Evolutionary conservation across 1,140 invertebrate species (phyloP), one percentile per base, ranked within the genome.

Genomic region (Brachionus sp.): DNA sequence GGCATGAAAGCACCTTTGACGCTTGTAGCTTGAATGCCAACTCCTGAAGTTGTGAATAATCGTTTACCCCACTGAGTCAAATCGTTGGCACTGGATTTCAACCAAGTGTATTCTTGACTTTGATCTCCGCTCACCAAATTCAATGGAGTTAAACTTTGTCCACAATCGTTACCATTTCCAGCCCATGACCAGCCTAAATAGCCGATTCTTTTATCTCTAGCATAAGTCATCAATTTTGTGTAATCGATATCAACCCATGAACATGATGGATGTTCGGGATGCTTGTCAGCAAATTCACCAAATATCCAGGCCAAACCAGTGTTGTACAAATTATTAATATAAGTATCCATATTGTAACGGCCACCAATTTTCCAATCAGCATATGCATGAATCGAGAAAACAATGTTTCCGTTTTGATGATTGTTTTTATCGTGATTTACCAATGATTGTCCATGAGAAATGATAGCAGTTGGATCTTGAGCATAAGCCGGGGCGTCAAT

Each of bases 121-220:
- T 75, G 70, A 75, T 46, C 42, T 25, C 70, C 70, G 46, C 39
- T 46, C 0, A 75, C 25, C 42, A 75, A 33, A 13, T 75, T 75
- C 25, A 75, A 75, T 25, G 70, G 70, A 25, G 37, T n/a, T 9
- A 75, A 25, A 46, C 70, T 75, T 12, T 44, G 16, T 46, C 25
- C 39, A 46, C 70, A 75, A 35, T 75, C 70, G 13, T 46, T 75
- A 33, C 70, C 70, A 46, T 46, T 75, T 6, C 70, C 70, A 50
- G 70, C 70, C 70, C 70, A 75, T 46, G 39, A 75, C 39, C 39
- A 75, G 12, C 70, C 70, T 25, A 75, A 75, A 33, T 75, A 75
- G 44, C 70, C 70, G 13, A 75, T 46, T 46, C 70, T 44, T 10
- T 46, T 75, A 33, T 75, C 25, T 75, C 25, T 44, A 5, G 19